Base-by-base conservation (phyloP, 35 echinoderm and acorn worm species). In the Anneissia japonica region DNA sequence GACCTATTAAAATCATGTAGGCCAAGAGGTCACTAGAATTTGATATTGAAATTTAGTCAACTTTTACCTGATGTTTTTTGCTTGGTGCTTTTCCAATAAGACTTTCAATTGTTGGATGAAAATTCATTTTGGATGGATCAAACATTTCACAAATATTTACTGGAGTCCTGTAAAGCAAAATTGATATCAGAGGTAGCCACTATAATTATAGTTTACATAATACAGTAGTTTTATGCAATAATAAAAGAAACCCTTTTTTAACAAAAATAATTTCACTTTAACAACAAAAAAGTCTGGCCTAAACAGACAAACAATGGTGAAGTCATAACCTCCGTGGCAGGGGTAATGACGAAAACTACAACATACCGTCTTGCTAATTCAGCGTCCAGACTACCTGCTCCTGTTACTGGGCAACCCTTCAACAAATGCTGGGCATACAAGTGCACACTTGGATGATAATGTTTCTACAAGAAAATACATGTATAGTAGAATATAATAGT, bases 371-470 rank as follows among this genome's bases (percentile, higher is more conserved):
- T 92, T 19, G 82, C 45, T 10, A 92, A 74, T 39, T 88, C 39
- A n/a, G 84, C 7, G 39, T 77, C 76, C 23, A 90, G 83, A 19
- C 87, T 37, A 35, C 82, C 90, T 73, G 46, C 79, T 36, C 90
- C 90, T 33, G 73, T 92, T 31, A 80, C 55, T 35, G 94, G 87
- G 73, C 31, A 82, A 21, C 87, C 84, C 31, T 30, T 46, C 21
- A 79, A 34, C 30, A 97, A 39, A 87, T 90, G 84, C 23, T 82
- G 37, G 34, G 90, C 82, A 83, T 92, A 97, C 73, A 38, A 28
- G 36, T 75, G 85, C 0, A 97, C 84, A 28, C 79, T 83, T 73
- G 90, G 90, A 74, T 97, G 94, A 74, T 87, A 97, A 83, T 97
- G 94, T 31, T 82, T 89, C 94, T 97, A 55, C 5, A 88, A 87